Evolutionary conservation across 2,113 vertebrate species (phyloP).

Genomic region (Phocoena sinus): DNA sequence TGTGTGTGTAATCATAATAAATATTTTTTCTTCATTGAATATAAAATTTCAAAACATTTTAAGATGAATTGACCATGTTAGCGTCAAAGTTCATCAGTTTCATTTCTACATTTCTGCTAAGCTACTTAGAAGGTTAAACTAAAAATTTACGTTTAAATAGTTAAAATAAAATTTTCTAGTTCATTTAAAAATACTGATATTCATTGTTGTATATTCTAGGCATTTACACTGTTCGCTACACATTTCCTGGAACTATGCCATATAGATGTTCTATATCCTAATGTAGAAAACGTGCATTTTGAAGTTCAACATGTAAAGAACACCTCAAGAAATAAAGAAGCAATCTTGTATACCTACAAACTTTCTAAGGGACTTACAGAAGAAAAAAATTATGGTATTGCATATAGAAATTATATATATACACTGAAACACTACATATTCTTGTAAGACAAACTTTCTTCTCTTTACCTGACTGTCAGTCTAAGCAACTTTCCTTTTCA

Average conservation of each 20-base stretch:
- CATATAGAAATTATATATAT: neutral
- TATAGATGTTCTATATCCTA: constrained; percentile 90
- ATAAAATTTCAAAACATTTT: neutral
- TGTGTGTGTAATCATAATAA: neutral
- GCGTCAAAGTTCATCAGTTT: neutral
- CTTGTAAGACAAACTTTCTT: neutral
- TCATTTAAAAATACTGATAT: neutral
- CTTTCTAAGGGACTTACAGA: constrained; percentile 91
- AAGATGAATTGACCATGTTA: neutral
- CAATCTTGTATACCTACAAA: constrained; percentile 89
- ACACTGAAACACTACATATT: neutral
- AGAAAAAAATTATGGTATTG: constrained; percentile 93
- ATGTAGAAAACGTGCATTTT: constrained; percentile 96
- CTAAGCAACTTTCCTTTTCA: neutral
- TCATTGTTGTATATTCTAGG: constrained; percentile 79
- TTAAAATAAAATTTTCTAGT: constrained; percentile 39
- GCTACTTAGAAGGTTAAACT: constrained; percentile 9
- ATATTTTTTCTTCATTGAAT: neutral
- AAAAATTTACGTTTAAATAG: neutral
- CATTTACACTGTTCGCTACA: constrained; percentile 95
- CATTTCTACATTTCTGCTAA: neutral
- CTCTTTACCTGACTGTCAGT: neutral
- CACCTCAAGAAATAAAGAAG: constrained; percentile 81
- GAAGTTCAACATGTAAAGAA: constrained; percentile 90
- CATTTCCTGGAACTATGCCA: constrained; percentile 96